Base-by-base conservation (phyloP, 2,113 vertebrate species). In the human region DNA sequence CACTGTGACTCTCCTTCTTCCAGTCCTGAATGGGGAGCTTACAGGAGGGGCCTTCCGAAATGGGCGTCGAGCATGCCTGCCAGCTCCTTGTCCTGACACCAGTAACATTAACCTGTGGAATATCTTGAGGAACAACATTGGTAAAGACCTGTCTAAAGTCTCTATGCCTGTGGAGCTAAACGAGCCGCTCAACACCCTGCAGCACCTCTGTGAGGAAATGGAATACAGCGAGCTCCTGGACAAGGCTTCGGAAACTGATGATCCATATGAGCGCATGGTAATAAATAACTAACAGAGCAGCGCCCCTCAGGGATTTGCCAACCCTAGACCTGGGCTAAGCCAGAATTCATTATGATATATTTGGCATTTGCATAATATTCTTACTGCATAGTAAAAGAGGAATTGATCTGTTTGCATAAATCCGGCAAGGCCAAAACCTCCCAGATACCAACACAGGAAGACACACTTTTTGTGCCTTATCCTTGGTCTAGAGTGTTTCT, bases 71-170 rank as follows among this genome's bases (percentile, higher is more conserved):
- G 99, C 98, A n/a, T 99, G 99, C 98, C 99, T 99, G 94, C 99
- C 99, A 22, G 99, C 99, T 50, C 99, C 99, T 23, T 99, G 99
- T 90, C 99, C 99, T 0, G 99, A 99, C 98, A 99, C 99, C 98
- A 99, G 99, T 99, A 99, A 99, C 98, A 99, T 99, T 98, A 99
- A 99, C 98, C 98, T 99, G 95, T 99, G 99, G 99, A 99, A 99
- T 98, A 99, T 99, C 98, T 98, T 99, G 98, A 99, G 99, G 93
- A 99, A 99, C 98, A 99, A 99, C 98, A 99, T 99, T 57, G 99
- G 99, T 66, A 99, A 99, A 97, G 99, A 99, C 97, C 98, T 99
- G 95, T 99, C 99, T 92, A 99, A 99, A 98, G 99, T 99, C 96
- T 99, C 99, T 55, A 99, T 99, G 99, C 99, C 99, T 0, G 99